Percentiles rank a stretch among this genome's conserved stretches.
phyloP scores from a whole-genome alignment of 2,888 invertebrate species.

The Abrostola triplasia region DNA sequence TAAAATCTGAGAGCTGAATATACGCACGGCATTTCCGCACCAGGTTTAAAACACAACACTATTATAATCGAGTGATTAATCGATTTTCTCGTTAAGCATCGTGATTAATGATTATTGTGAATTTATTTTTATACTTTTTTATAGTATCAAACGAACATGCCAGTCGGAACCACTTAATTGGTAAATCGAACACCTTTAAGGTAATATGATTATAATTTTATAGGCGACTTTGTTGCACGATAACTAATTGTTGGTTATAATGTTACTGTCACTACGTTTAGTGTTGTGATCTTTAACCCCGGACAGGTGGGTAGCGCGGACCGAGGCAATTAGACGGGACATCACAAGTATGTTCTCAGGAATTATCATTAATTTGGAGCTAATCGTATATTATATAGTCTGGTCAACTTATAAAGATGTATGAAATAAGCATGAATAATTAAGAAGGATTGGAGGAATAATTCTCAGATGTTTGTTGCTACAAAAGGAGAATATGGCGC shows the following conservation, averaged over 20 bases:
- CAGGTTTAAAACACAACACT: conserved; percentile 24
- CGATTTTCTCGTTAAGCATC: conserved; percentile 40
- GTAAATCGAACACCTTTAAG: conserved; percentile 34
- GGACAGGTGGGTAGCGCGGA: conserved; percentile 6
- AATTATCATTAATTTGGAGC: conserved; percentile 1
- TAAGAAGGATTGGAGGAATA: too few species aligned
- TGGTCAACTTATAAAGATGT: not conserved
- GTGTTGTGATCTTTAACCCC: not conserved
- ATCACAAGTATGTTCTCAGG: not conserved
- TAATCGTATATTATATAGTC: not conserved
- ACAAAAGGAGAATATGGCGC: too few species aligned
- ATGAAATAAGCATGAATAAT: too few species aligned
- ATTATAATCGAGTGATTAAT: conserved; percentile 48
- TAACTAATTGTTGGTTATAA: not conserved
- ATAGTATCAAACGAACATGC: conserved; percentile 20
- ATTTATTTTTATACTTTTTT: conserved; percentile 32
- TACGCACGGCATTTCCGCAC: conserved; percentile 52
- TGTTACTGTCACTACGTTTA: not conserved
- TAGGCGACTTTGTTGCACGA: conserved; percentile 17
- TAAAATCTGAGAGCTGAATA: conserved; percentile 23
- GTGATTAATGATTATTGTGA: conserved; percentile 50
- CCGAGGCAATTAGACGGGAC: conserved; percentile 3
- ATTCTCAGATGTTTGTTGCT: too few species aligned
- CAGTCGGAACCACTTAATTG: conserved; percentile 33
- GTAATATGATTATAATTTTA: conserved; percentile 20